Evolutionary conservation across 2,888 invertebrate species (phyloP).

Genomic region (Rhogogaster chlorosoma): DNA sequence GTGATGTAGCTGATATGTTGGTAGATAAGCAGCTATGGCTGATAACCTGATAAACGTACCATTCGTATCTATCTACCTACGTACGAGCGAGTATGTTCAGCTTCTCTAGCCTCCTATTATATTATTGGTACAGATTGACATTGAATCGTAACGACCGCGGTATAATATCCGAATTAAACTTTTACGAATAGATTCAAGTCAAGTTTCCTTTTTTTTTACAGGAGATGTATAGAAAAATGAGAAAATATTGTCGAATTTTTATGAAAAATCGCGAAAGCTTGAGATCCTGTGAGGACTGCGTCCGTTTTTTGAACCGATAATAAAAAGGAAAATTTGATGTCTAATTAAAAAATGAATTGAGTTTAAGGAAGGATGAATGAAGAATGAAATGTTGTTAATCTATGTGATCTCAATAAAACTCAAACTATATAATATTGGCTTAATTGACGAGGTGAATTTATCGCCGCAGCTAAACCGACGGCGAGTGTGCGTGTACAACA

Average conservation of each 20-base stretch:
- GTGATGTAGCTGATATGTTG: not conserved
- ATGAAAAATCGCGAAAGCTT: too few species aligned
- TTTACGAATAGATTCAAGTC: not conserved
- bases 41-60: not conserved
- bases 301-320: too few species aligned
- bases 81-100: not conserved
- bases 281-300: too few species aligned
- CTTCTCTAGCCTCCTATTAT: not conserved
- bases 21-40: not conserved
- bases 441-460: constrained; percentile 1
- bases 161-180: not conserved
- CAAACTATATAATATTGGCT: constrained; percentile 8
- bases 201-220: not conserved
- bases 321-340: too few species aligned
- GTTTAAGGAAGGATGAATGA: not conserved
- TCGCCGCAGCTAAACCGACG: not conserved
- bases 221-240: too few species aligned
- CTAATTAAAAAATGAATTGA: not conserved
- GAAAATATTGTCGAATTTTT: too few species aligned
- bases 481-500: not conserved
- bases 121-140: constrained; percentile 8
- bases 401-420: not conserved
- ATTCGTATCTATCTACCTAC: not conserved
- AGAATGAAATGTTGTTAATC: not conserved
- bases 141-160: not conserved